Evolutionary conservation across 2,113 vertebrate genomes (phyloP).

Genomic region (Crotalus helleri): DNA sequence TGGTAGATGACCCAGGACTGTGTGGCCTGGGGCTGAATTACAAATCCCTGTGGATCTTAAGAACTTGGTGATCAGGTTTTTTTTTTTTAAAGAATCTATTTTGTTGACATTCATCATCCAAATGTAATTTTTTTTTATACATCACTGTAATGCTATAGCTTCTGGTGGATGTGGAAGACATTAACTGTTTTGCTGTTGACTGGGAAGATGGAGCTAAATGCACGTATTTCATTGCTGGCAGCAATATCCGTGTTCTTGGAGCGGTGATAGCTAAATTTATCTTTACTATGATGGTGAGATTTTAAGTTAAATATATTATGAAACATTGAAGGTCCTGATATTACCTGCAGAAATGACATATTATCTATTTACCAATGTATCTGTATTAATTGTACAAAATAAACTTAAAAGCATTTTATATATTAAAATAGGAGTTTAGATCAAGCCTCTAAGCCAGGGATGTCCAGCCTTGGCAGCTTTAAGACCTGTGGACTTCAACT

Average conservation of each 20-base stretch:
- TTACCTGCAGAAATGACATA: not conserved
- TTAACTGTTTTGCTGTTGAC: constrained; percentile 49
- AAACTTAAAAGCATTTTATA: not conserved
- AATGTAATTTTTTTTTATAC: not conserved
- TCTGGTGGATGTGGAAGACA: constrained; percentile 36
- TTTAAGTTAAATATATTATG: not conserved
- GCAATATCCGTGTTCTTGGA: constrained; percentile 42
- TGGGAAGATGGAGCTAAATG: constrained; percentile 43
- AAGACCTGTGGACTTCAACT: not conserved
- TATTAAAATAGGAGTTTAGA: not conserved
- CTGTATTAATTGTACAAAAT: not conserved
- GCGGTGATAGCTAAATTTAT: constrained; percentile 35
- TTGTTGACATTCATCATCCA: not conserved
- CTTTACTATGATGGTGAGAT: constrained; percentile 25
- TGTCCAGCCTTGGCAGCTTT: not conserved
- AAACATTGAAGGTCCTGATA: not conserved
- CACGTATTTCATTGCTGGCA: constrained; percentile 28
- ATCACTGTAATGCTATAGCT: constrained; percentile 11
- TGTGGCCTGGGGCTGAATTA: not conserved
- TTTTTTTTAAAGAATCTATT: not conserved
- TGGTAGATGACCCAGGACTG: not conserved
- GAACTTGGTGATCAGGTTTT: not conserved
- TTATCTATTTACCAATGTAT: not conserved
- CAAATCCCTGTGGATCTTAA: not conserved
- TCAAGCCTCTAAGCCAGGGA: not conserved